These are phyloP conservation scores for Eupithecia abbreviata DNA, from an alignment of 2,888 invertebrate genomes.

Conservation along the genomic window DNA sequence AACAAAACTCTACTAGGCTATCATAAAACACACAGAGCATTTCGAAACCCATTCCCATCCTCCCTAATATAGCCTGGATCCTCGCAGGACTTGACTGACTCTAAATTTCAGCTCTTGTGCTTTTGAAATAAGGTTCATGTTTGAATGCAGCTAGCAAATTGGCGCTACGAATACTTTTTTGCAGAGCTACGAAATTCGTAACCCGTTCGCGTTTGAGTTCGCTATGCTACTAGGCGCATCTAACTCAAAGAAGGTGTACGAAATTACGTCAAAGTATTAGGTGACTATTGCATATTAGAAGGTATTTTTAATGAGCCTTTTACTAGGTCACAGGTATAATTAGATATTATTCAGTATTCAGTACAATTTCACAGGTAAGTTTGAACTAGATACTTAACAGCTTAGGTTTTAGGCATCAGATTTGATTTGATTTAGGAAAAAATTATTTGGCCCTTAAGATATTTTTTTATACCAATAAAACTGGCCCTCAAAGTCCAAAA, in stretches of 20 bases:
- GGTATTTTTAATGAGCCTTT: conserved; percentile 56
- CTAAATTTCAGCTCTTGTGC: neutral
- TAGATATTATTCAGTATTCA: neutral
- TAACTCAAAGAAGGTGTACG: conserved; percentile 57
- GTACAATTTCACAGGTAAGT: neutral
- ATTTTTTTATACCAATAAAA: neutral
- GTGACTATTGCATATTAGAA: conserved; percentile 75
- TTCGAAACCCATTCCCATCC: conserved; percentile 25
- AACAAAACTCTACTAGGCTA: conserved; percentile 56
- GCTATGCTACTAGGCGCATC: conserved; percentile 64
- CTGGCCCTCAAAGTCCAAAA: neutral
- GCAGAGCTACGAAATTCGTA: conserved; percentile 46
- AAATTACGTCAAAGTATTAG: conserved; percentile 67
- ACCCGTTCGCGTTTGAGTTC: conserved; percentile 62
- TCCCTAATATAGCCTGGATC: conserved; percentile 3
- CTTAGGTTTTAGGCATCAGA: neutral
- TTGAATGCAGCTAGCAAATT: neutral
- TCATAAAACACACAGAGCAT: conserved; percentile 53
- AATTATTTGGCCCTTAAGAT: neutral
- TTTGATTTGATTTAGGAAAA: neutral
- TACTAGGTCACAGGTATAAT: neutral
- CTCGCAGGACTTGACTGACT: neutral
- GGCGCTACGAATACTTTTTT: neutral
- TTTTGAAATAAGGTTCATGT: conserved; percentile 1
- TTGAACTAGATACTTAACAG: neutral